Base-by-base conservation (phyloP, 2,797 vertebrate species). In the Choloepus didactylus region DNA sequence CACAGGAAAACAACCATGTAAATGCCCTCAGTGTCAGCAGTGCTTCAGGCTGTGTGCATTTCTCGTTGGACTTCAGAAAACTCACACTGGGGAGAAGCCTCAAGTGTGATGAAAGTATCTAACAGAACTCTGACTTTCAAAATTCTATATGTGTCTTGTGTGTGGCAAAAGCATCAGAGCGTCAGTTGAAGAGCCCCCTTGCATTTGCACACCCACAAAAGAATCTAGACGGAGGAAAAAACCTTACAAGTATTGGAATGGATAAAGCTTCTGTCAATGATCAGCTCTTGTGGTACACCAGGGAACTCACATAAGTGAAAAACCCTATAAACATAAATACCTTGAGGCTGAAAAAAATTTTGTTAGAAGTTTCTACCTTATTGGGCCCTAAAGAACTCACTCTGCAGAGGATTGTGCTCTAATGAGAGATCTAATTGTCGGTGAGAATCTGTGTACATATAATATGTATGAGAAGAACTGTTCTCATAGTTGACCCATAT, bases 361-460 rank as follows among this genome's bases (percentile, higher is more conserved):
- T 93, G 77, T 54, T 92, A 88, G 82, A 90, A 91, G 72, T 49
- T 87, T 31, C 67, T 83, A 67, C 54, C 54, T 44, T 90, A 56
- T 27, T 4, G 9, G 60, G 60, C 49, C 70, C 81, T 89, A 77
- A 44, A 94, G 76, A 93, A 88, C 11, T 4, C 29, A 12, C 80
- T 94, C 82, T 87, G 21, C 25, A 5, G 67, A 89, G 72, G 91
- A 76, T 29, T 82, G 46, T 86, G 38, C 35, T 82, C 44, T 67
- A 46, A 29, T 44, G 25, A 76, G 66, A 95, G 54, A 51, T 51
- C 49, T 54, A 6, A 35, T 46, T 62, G 59, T 92, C 80, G 38
- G 73, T 93, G 93, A 96, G 72, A 87, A 87, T 91, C 81, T 93
- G n/a, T 95, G 86, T 96, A 94, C 44, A 91, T 96, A 96, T 10